phyloP scores from a whole-genome alignment of 2,797 vertebrate species.

The Brachyrhaphis roseni region DNA sequence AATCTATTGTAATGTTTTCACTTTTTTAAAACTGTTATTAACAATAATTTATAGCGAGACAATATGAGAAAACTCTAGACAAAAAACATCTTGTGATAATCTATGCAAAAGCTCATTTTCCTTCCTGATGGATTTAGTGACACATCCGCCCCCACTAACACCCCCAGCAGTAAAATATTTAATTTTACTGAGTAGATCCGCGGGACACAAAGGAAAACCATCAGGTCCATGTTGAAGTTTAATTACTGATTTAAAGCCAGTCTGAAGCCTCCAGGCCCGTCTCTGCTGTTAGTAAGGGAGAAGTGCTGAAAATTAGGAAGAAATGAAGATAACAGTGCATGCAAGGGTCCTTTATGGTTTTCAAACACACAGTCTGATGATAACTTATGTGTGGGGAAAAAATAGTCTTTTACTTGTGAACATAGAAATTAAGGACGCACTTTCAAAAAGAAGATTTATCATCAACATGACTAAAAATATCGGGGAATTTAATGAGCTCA shows the following conservation, averaged over 20 bases:
- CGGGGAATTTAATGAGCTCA: slow-evolving; percentile 2
- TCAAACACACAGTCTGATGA: slow-evolving; percentile 3
- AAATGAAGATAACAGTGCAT: slow-evolving; percentile 19
- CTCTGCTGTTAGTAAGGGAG: slow-evolving; percentile 38
- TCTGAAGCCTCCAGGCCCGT: slow-evolving; percentile 84
- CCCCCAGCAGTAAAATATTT: slow-evolving; percentile 87
- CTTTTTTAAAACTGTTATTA: slow-evolving; percentile 89
- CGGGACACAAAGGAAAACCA: slow-evolving; percentile 87
- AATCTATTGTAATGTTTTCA: slow-evolving; percentile 93
- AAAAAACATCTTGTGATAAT: slow-evolving; percentile 85
- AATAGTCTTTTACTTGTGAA: slow-evolving; percentile 2
- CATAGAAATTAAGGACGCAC: slow-evolving; percentile 5
- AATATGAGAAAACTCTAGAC: slow-evolving; percentile 75
- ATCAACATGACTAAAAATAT: slow-evolving; percentile 11
- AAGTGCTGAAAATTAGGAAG: slow-evolving; percentile 16
- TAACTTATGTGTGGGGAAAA: slow-evolving; percentile 5
- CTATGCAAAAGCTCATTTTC: slow-evolving; percentile 86
- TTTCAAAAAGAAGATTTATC: slow-evolving; percentile 11
- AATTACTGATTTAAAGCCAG: slow-evolving; percentile 92
- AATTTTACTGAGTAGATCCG: slow-evolving; percentile 87
- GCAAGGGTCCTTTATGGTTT: slow-evolving; percentile 8
- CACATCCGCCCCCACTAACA: slow-evolving; percentile 72
- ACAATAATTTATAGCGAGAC: slow-evolving; percentile 87
- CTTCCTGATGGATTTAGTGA: slow-evolving; percentile 91
- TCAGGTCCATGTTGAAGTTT: slow-evolving; percentile 92